A percentile compares a stretch with the other conserved stretches of the same genome.
Evolutionary conservation across 2,797 vertebrate genomes (phyloP).

Genomic region (Sebastolobus alascanus): DNA sequence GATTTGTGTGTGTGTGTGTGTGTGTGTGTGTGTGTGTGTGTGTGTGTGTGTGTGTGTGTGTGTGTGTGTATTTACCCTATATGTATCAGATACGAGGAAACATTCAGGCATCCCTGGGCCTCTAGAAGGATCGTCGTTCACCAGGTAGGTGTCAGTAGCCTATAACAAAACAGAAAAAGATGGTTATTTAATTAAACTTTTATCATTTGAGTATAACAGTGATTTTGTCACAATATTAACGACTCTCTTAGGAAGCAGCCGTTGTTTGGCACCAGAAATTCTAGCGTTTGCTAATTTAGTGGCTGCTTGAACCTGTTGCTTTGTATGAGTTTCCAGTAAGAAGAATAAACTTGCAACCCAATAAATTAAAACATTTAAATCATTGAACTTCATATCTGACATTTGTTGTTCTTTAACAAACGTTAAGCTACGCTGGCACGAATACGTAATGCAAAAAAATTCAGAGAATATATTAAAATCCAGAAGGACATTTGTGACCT

Average conservation of each 20-base stretch:
- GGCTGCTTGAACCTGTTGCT: slow-evolving; percentile 1
- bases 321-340: background rate
- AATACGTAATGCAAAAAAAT: background rate
- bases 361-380: background rate
- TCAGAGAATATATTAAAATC: background rate
- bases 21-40: slow-evolving; percentile 41
- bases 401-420: background rate
- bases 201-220: background rate
- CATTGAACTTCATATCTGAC: background rate
- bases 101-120: slow-evolving; percentile 88
- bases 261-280: background rate
- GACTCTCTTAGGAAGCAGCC: background rate
- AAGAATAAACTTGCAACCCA: background rate
- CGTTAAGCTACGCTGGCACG: background rate
- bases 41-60: slow-evolving; percentile 42
- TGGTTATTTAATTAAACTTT: slow-evolving; percentile 23
- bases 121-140: slow-evolving; percentile 87
- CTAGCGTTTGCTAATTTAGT: background rate
- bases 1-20: slow-evolving; percentile 28
- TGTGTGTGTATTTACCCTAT: slow-evolving; percentile 82
- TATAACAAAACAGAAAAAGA: slow-evolving; percentile 65
- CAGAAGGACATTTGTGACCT: background rate
- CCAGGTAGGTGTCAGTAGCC: slow-evolving; percentile 89
- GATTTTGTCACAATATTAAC: background rate
- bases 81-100: slow-evolving; percentile 89